Evolutionary conservation across 2,888 invertebrate genomes (phyloP).

Genomic region (Orthonychiurus folsomi): DNA sequence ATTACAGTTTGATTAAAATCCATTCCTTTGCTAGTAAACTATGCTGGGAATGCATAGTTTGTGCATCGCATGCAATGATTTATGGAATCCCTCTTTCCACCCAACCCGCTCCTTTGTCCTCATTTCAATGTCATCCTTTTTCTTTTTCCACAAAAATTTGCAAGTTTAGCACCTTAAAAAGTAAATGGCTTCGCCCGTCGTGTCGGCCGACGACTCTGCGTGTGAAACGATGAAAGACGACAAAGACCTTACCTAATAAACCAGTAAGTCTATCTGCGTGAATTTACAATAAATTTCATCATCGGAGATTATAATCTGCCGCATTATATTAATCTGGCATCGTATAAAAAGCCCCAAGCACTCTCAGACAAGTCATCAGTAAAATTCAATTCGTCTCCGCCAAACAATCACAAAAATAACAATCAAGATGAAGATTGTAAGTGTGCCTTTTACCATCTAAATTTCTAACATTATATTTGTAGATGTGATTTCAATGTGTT

Average conservation of each 20-base stretch:
- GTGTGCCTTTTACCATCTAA: neutral
- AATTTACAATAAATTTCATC: neutral
- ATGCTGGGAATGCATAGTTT: no score
- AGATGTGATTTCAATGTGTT: no score
- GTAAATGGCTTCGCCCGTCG: no score
- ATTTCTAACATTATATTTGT: no score
- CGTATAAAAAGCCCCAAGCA: neutral
- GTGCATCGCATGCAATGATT: no score
- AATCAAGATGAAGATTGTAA: neutral
- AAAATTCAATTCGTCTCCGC: no score
- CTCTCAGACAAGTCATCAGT: no score
- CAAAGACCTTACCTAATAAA: constrained; percentile 1
- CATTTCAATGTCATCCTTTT: constrained; percentile 1
- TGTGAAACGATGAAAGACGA: neutral
- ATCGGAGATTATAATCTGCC: neutral
- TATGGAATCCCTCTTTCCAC: neutral
- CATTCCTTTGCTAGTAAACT: no score
- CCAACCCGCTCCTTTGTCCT: neutral
- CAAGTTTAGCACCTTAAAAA: neutral
- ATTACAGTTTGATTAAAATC: no score
- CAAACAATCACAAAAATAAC: neutral
- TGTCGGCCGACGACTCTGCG: no score
- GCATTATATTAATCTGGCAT: neutral
- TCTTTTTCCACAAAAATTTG: neutral
- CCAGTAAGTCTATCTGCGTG: neutral